phyloP scores from a whole-genome alignment of 2,113 vertebrate genomes.

The Tretioscincus oriximinensis region DNA sequence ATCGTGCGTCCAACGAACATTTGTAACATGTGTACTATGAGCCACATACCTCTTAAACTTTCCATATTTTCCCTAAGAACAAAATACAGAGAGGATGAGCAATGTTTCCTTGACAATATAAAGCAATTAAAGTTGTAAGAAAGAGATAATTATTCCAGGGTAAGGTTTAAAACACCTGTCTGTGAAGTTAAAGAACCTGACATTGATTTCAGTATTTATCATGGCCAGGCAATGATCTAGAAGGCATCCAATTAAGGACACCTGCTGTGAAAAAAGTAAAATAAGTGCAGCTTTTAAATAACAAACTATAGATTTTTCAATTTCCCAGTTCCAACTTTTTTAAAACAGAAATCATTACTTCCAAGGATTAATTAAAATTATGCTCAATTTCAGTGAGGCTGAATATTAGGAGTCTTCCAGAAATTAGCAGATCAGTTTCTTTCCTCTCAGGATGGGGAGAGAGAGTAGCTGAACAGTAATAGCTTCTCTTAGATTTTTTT shows the following conservation, averaged over 20 bases:
- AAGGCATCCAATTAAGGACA: neutral
- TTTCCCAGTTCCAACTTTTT: too few species aligned
- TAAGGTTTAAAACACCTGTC: neutral
- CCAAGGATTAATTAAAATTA: too few species aligned
- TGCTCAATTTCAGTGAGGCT: too few species aligned
- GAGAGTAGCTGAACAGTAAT: too few species aligned
- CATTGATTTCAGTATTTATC: neutral
- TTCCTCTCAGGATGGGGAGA: too few species aligned
- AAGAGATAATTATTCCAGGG: neutral
- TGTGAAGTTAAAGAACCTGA: neutral
- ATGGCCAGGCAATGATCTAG: neutral
- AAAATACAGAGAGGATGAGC: constrained; percentile 23
- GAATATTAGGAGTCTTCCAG: too few species aligned
- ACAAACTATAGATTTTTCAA: too few species aligned
- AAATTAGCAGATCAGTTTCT: too few species aligned
- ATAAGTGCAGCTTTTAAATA: too few species aligned
- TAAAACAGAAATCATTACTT: too few species aligned
- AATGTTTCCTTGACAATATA: neutral
- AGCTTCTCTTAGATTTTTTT: too few species aligned
- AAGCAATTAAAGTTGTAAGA: neutral
- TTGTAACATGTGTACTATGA: constrained; percentile 95
- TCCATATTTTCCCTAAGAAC: constrained; percentile 88
- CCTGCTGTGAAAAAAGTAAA: too few species aligned
- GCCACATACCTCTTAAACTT: constrained; percentile 96
- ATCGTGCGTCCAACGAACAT: constrained; percentile 92